Base-by-base conservation (phyloP, 2,797 vertebrate species). In the Salarias fasciatus region DNA sequence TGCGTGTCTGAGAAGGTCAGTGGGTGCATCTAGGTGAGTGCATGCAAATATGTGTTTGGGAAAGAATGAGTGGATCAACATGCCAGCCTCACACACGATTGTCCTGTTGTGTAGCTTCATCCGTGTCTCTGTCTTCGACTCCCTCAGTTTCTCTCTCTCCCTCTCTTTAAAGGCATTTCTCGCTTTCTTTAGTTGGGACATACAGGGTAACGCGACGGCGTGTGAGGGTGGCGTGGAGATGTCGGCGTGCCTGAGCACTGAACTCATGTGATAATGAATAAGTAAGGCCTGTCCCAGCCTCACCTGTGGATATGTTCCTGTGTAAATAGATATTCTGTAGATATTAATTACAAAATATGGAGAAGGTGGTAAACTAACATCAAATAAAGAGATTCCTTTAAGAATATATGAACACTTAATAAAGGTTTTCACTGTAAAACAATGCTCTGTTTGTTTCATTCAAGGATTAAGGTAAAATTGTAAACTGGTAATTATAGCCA, bases 351-450 rank as follows among this genome's bases (percentile, higher is more conserved):
- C 66, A 42, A 79, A 61, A 64, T 53, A 68, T 65, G 50, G 63
- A 74, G 40, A 54, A 48, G 50, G 54, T 66, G 48, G 38, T 64
- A 71, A 77, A 73, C 54, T 71, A 72, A 77, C 63, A 84, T 37
- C 46, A 77, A 81, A 69, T 75, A 37, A 82, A 75, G 66, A 78
- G 75, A 74, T 86, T 88, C 82, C 68, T 86, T 86, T 73, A 78
- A 77, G 45, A 84, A 75, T 82, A 87, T 85, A 89, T 86, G 51
- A 86, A 86, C 72, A 87, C 75, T 88, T 84, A 90, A 90, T 91
- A 90, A 91, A 92, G 85, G 66, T 91, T 91, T 92, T 92, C 89
- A 92, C 84, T 87, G 83, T 89, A 85, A 70, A 77, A 60, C 1
- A 7, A 30, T 68, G 43, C 37, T 72, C 58, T 63, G 37, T 66